Base-by-base conservation (phyloP, 2,113 vertebrate genomes). In the Lagopus muta region DNA sequence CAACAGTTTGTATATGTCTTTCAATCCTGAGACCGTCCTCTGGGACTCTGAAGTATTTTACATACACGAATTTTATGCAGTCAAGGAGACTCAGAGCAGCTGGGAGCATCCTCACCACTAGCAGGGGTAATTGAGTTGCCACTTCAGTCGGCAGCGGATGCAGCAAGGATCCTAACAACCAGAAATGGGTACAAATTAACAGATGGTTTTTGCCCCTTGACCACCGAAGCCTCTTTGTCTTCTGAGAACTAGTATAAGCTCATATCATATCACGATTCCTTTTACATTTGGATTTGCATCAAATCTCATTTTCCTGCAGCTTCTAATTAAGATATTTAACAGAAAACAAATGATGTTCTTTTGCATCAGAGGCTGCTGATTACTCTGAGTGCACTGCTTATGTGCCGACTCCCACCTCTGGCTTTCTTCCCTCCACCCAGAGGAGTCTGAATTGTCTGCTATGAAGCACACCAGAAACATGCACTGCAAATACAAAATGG, bases 51-150 rank as follows among this genome's bases (percentile, higher is more conserved):
- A 93, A 92, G 34, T 77, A 77, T 89, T 94, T 95, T 88, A 73
- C 79, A 45, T 84, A 57, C 58, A 16, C 62, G 47, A 81, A 90
- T 96, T 96, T 95, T 93, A 96, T 97, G 92, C 93, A 95, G 86
- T 78, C 58, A 66, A 66, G 67, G 40, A 93, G 54, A 76, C 54
- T 55, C 27, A 58, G 72, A 94, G 82, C 90, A 95, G 86, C 88
- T 95, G 88, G 82, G 61, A 94, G 30, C 67, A 38, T 60, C 95
- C 72, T 96, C 79, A 76, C 71, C 77, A 73, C 42, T 72, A 84
- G 18, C 50, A 74, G 93, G 60, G 24, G 62, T 65, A 84, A 87
- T 91, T 81, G 89, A 89, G 71, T 76, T 81, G n/a, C 69, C 91
- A 50, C 67, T 93, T 93, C 91, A 95, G 50, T 95, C 58, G 74